These are phyloP conservation scores for Thymelicus lineola DNA, from an alignment of 2,888 invertebrate species.

Conservation along the genomic window DNA sequence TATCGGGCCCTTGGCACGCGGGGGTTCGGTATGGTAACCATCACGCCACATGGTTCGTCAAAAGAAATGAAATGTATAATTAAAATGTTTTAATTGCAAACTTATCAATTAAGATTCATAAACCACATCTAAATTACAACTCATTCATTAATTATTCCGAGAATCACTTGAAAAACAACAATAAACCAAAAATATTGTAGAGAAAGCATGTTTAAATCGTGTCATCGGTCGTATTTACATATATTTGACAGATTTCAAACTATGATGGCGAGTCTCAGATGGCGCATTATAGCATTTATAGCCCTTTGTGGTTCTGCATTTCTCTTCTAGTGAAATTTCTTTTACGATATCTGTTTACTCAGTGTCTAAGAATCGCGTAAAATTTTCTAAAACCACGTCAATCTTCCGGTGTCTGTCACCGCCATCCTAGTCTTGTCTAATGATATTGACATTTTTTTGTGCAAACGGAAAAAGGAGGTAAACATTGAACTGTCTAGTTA, in stretches of 20 bases:
- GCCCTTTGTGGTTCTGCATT: conserved; percentile 22
- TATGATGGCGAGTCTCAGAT: not conserved
- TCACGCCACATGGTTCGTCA: no score
- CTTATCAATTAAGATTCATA: no score
- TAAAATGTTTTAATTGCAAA: no score
- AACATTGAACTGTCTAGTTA: not conserved
- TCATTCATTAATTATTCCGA: not conserved
- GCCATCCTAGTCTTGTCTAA: not conserved
- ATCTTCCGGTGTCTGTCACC: not conserved
- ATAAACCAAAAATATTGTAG: not conserved
- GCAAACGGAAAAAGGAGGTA: not conserved
- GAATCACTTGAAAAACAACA: not conserved
- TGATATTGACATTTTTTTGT: not conserved
- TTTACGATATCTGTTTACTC: not conserved
- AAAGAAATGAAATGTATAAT: no score
- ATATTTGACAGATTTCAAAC: conserved; percentile 19
- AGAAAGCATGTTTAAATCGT: conserved; percentile 4
- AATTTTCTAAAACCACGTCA: not conserved
- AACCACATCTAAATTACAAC: no score
- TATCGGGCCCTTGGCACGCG: no score
- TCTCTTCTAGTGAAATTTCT: conserved; percentile 17
- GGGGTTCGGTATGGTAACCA: no score
- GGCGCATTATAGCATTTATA: not conserved
- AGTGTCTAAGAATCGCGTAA: not conserved
- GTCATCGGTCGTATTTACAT: conserved; percentile 17